Conservation (phyloP, 2,113 vertebrate species). For the Hemiscyllium ocellatum region DNA sequence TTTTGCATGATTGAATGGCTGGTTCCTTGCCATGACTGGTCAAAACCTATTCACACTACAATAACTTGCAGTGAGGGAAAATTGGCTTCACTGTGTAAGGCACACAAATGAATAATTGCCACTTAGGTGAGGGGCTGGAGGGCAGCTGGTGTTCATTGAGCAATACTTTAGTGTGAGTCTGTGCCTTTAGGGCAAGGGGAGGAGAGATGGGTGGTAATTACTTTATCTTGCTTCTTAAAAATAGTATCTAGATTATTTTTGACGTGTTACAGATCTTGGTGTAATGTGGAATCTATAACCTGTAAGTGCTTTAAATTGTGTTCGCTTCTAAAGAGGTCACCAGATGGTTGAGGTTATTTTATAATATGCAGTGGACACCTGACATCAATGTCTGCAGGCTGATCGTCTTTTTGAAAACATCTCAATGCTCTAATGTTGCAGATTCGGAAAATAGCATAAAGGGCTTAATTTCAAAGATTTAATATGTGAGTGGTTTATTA, state of each 20-base stretch:
- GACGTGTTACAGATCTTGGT: neutral
- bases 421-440: neutral
- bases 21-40: neutral
- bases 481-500: neutral
- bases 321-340: neutral
- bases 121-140: neutral
- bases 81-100: neutral
- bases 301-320: neutral
- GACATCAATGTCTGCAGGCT: neutral
- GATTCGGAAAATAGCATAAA: neutral
- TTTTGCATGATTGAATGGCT: neutral
- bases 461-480: neutral
- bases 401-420: neutral
- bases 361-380: neutral
- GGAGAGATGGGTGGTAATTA: neutral
- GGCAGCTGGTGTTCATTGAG: neutral
- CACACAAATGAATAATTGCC: neutral
- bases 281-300: neutral
- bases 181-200: neutral
- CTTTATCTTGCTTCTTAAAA: neutral
- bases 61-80: neutral
- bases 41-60: neutral
- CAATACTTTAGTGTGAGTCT: neutral
- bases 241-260: neutral
- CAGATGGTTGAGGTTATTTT: neutral